A percentile compares a stretch with the other conserved stretches of the same genome.
These are phyloP conservation scores for Chrysomallon squamiferum DNA, from an alignment of 1,140 invertebrate species.

Conservation along the genomic window DNA sequence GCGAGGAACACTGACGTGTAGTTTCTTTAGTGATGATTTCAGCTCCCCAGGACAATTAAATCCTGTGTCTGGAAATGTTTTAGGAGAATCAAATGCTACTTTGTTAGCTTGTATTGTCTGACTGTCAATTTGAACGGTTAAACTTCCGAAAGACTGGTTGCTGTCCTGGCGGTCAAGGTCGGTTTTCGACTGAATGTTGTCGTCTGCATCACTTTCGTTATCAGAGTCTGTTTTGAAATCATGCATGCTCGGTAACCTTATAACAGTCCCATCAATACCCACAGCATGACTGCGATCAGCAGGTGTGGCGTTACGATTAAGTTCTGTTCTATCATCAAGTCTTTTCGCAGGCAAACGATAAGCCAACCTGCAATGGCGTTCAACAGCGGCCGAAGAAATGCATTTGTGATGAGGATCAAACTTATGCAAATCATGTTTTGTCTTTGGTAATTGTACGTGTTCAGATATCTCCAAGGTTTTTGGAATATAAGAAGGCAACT, in stretches of 20 bases:
- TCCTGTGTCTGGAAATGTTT: background rate
- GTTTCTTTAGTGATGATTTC: background rate
- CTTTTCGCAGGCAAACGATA: background rate
- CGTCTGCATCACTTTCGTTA: background rate
- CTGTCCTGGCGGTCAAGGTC: background rate
- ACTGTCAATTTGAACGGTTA: background rate
- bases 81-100: background rate
- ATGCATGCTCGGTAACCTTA: conserved; percentile 8
- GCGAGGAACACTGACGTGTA: background rate
- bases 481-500: background rate
- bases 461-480: background rate
- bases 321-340: background rate
- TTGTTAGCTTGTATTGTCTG: background rate
- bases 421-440: background rate
- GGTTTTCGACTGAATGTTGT: background rate
- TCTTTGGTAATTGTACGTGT: background rate
- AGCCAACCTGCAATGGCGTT: background rate
- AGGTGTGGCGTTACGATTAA: background rate
- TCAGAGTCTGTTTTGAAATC: background rate
- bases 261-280: background rate
- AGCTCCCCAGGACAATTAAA: background rate
- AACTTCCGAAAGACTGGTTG: background rate
- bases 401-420: background rate
- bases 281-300: background rate
- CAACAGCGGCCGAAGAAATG: background rate